Evolutionary conservation across 2,113 vertebrate genomes (phyloP), one percentile per base, ranked within the genome.

Genomic region (Nothoprocta pentlandii): DNA sequence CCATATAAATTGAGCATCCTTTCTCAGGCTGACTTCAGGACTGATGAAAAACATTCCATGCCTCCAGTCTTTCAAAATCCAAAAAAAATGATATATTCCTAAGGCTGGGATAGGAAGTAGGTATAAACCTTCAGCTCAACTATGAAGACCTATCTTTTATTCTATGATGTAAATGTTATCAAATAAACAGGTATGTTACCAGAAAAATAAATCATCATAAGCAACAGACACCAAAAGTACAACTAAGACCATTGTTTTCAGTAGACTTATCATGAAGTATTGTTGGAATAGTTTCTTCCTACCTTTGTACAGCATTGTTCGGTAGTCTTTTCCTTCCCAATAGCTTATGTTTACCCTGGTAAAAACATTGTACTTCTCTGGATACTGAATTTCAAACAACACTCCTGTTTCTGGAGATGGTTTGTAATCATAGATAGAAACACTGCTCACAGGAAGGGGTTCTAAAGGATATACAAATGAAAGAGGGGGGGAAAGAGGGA

Each of bases 261-360:
- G 59, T n/a, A 82, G 76, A 81, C 12, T 46, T 66, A 81, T 6
- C 9, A 41, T 16, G 39, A 56, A 20, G 21, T 75, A 68, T 78
- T 44, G 63, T 39, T 4, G 23, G 34, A 77, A 80, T 4, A 36
- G 36, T 80, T 77, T n/a, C 68, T 44, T 85, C 85, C 41, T 96
- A 99, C 99, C 99, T 99, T 99, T 99, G 71, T 99, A 99, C 20
- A 99, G 97, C 98, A 99, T 98, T 4, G 98, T 98, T 44, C 98
- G 93, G 59, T 96, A 98, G 67, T 99, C 98, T 32, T 76, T 97
- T 20, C 98, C 99, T 97, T 99, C 99, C n/a, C 97, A 98, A 73
- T 98, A 99, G 97, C 99, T 99, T 97, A 99, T 99, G 97, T 99
- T 99, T 36, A 99, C 99, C 89, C 99, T 97, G 83, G 98, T 99